phyloP scores from a whole-genome alignment of 1,140 invertebrate genomes.

The Pantala flavescens region DNA sequence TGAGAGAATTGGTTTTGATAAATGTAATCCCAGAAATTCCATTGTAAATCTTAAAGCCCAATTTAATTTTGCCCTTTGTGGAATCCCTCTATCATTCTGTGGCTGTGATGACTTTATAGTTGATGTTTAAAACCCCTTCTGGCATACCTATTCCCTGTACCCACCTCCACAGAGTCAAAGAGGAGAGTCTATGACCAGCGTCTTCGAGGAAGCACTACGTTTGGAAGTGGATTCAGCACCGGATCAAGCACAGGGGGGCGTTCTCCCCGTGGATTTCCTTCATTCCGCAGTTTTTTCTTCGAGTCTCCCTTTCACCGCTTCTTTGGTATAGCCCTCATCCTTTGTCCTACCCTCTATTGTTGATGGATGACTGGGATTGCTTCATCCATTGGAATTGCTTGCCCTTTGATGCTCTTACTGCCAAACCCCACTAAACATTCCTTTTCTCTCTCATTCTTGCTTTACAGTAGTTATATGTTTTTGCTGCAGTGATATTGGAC shows the following conservation, averaged over 20 bases:
- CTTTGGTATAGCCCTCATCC: constrained; percentile 51
- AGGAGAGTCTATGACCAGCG: constrained; percentile 45
- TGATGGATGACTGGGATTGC: background rate
- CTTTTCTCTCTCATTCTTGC: background rate
- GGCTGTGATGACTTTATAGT: too few relatives aligned
- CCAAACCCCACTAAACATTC: background rate
- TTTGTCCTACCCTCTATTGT: background rate
- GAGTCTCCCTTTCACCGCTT: constrained; percentile 73
- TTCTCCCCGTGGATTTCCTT: constrained; percentile 7
- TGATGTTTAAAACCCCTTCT: background rate
- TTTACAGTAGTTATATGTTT: constrained; percentile 6
- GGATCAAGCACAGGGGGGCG: background rate
- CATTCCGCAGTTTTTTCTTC: constrained; percentile 42
- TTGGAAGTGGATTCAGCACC: constrained; percentile 8
- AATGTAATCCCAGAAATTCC: too few relatives aligned
- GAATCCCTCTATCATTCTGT: too few relatives aligned
- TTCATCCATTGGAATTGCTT: background rate
- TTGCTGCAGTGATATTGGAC: background rate
- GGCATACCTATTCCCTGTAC: background rate
- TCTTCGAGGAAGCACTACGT: constrained; percentile 34
- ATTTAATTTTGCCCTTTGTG: too few relatives aligned
- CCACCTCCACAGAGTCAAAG: constrained; percentile 37
- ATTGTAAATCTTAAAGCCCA: too few relatives aligned
- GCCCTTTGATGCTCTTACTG: background rate
- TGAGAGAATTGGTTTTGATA: too few relatives aligned